Percentiles rank a stretch among this genome's conserved stretches.
These are phyloP conservation scores for Acromyrmex heyeri DNA, from an alignment of 1,140 invertebrate genomes.

Conservation along the genomic window DNA sequence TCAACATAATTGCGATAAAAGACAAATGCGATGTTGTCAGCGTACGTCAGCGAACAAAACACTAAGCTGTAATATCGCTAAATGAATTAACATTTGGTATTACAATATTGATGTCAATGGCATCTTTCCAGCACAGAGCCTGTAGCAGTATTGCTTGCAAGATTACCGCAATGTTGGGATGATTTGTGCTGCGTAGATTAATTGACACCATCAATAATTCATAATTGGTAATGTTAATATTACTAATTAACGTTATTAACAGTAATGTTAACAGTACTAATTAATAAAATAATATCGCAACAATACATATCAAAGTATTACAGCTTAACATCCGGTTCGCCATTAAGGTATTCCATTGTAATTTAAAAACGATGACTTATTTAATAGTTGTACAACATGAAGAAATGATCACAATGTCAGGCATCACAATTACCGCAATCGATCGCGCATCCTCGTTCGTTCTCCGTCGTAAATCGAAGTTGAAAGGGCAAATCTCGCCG, in stretches of 20 bases:
- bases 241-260: background rate
- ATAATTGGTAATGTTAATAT: conserved; percentile 28
- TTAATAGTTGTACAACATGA: background rate
- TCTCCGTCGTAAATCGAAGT: background rate
- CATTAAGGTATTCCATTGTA: background rate
- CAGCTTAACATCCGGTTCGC: background rate
- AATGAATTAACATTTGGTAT: conserved; percentile 4
- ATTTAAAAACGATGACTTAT: conserved; percentile 30
- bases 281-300: background rate
- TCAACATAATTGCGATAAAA: conserved; percentile 30
- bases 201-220: background rate
- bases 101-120: background rate
- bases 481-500: conserved; percentile 6
- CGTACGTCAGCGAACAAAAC: background rate
- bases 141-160: too few species aligned
- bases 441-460: background rate
- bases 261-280: conserved; percentile 19
- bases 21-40: conserved; percentile 4
- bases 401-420: background rate
- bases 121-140: too few species aligned
- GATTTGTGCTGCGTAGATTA: too few species aligned
- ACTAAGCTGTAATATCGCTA: background rate
- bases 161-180: too few species aligned
- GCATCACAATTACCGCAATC: conserved; percentile 17
- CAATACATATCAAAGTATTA: conserved; percentile 29